These are phyloP conservation scores for Oncorhynchus tshawytscha DNA, from an alignment of 2,113 vertebrate genomes.

Conservation along the genomic window DNA sequence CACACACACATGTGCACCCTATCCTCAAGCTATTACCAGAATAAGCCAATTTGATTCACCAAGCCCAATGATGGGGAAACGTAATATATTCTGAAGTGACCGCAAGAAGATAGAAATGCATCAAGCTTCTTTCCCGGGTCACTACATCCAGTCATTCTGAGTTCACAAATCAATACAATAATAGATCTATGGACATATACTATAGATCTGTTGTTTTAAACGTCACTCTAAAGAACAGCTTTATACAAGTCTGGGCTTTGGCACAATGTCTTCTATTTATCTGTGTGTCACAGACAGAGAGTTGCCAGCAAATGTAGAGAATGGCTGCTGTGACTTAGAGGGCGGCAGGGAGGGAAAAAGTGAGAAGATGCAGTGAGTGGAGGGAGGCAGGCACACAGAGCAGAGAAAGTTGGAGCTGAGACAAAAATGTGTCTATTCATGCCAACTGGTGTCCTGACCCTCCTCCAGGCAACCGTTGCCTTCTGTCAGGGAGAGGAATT, in stretches of 20 bases:
- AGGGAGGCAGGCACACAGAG: slow-evolving; percentile 51
- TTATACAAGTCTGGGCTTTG: slow-evolving; percentile 49
- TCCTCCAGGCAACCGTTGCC: slow-evolving; percentile 69
- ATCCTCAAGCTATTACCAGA: slow-evolving; percentile 74
- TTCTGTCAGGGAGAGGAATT: slow-evolving; percentile 70
- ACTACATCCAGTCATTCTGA: background rate
- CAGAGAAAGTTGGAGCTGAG: slow-evolving; percentile 67
- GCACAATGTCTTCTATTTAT: slow-evolving; percentile 70
- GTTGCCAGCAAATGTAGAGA: slow-evolving; percentile 63
- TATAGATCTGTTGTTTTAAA: slow-evolving; percentile 54
- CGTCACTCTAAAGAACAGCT: slow-evolving; percentile 61
- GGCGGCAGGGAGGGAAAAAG: slow-evolving; percentile 45
- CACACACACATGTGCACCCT: slow-evolving; percentile 47
- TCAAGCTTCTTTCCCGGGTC: slow-evolving; percentile 4
- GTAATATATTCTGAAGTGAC: slow-evolving; percentile 54
- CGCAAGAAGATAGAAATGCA: slow-evolving; percentile 35
- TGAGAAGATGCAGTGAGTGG: slow-evolving; percentile 65
- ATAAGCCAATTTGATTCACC: slow-evolving; percentile 76
- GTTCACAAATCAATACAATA: background rate
- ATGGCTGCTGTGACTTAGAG: slow-evolving; percentile 54
- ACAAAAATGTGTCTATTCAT: slow-evolving; percentile 75
- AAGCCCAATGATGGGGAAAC: slow-evolving; percentile 55
- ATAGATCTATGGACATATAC: background rate
- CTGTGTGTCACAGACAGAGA: slow-evolving; percentile 59
- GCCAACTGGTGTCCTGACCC: slow-evolving; percentile 74